Conservation (phyloP, 37 sponge, comb jelly and placozoan genomes). For the Chondrosia reniformis region DNA sequence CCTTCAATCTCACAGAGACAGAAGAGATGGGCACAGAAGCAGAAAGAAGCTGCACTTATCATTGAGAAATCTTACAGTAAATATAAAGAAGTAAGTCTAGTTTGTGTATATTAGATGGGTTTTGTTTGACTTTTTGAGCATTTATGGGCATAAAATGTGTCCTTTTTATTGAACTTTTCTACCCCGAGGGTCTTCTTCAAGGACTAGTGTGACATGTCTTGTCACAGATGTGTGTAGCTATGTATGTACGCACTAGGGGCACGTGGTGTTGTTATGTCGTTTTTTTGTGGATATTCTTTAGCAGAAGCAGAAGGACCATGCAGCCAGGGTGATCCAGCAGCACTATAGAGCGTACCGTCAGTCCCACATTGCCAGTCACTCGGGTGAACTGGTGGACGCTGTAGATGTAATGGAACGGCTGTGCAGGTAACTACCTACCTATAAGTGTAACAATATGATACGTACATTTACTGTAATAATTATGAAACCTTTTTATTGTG, state of each 20-base stretch:
- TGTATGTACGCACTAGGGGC: background rate
- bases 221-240: background rate
- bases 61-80: background rate
- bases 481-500: too few species aligned
- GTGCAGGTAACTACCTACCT: too few species aligned
- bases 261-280: background rate
- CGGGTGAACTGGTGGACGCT: background rate
- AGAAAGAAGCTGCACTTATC: conserved; percentile 4
- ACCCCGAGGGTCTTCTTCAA: too few species aligned
- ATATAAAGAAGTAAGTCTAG: background rate
- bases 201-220: too few species aligned
- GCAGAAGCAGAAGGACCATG: conserved; percentile 6
- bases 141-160: background rate
- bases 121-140: background rate
- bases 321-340: conserved; percentile 6
- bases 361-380: background rate
- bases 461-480: too few species aligned
- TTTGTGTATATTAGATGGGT: background rate
- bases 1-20: background rate
- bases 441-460: too few species aligned
- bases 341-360: background rate
- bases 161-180: too few species aligned
- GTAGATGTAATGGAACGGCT: background rate
- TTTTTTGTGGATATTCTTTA: background rate
- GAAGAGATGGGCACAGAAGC: background rate